phyloP scores from a whole-genome alignment of 2,113 vertebrate genomes.

The Pituophis catenifer region DNA sequence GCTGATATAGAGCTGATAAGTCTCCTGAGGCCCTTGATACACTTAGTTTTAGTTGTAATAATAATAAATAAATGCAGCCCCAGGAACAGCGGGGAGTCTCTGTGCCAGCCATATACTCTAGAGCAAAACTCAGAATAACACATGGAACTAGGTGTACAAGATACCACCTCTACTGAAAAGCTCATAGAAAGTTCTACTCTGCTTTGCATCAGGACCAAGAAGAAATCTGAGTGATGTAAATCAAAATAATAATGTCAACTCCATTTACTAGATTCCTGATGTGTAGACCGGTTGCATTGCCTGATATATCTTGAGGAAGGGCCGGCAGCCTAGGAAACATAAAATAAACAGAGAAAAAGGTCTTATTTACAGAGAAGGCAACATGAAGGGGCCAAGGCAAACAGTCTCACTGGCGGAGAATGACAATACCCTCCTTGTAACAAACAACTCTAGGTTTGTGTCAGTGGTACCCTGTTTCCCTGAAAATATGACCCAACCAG shows the following conservation, averaged over 20 bases:
- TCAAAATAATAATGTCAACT: neutral
- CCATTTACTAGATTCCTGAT: conserved; percentile 95
- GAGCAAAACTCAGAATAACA: neutral
- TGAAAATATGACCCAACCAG: too few relatives aligned
- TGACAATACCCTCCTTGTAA: neutral
- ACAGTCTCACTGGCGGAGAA: neutral
- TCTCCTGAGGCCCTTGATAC: neutral
- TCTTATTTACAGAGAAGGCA: conserved; percentile 47
- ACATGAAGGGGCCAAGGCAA: conserved; percentile 19
- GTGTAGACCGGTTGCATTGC: conserved; percentile 99
- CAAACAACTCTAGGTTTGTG: neutral
- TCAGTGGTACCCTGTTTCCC: neutral
- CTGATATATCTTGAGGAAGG: conserved; percentile 98
- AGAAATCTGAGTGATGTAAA: neutral
- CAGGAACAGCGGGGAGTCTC: neutral
- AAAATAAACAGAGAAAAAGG: conserved; percentile 37
- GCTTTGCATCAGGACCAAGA: neutral
- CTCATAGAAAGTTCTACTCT: neutral
- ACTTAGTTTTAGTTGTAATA: neutral
- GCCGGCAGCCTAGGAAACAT: conserved; percentile 86
- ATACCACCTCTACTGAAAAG: neutral
- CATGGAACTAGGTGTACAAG: too few relatives aligned
- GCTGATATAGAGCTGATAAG: neutral
- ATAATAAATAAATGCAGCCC: neutral
- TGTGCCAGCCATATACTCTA: neutral